These are phyloP conservation scores for Protodeltote pygarga DNA, from an alignment of 2,888 invertebrate genomes.

Conservation along the genomic window DNA sequence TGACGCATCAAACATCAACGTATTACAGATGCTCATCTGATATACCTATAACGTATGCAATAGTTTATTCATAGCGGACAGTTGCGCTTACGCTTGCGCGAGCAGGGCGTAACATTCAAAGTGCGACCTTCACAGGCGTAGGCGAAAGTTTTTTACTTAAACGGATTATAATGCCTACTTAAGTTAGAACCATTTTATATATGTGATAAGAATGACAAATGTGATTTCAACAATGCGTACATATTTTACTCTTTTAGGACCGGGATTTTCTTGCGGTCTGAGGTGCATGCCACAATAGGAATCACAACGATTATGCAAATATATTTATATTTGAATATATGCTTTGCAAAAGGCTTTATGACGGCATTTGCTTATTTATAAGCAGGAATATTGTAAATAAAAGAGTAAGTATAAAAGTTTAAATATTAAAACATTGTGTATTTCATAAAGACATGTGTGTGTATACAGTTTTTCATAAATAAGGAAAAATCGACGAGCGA, in stretches of 20 bases:
- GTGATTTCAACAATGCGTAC: slow-evolving; percentile 13
- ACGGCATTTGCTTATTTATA: no score
- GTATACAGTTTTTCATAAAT: no score
- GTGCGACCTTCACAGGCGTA: slow-evolving; percentile 72
- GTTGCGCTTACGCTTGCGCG: slow-evolving; percentile 55
- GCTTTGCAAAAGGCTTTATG: no score
- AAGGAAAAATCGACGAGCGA: no score
- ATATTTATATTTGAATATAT: no score
- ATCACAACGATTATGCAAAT: no score
- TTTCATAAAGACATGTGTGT: no score
- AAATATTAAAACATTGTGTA: no score
- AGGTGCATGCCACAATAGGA: no score
- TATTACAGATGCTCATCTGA: slow-evolving; percentile 42
- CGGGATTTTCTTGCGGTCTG: background rate
- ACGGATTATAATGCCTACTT: slow-evolving; percentile 63
- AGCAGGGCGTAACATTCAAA: slow-evolving; percentile 64
- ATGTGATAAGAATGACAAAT: slow-evolving; percentile 47
- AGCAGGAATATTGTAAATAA: no score
- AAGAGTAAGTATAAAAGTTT: no score
- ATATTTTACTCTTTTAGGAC: no score
- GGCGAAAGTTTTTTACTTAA: slow-evolving; percentile 78
- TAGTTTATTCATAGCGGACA: slow-evolving; percentile 53
- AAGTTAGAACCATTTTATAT: slow-evolving; percentile 34
- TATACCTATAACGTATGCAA: slow-evolving; percentile 46
- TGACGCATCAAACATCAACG: slow-evolving; percentile 19